Evolutionary conservation across 2,797 vertebrate species (phyloP).

Genomic region (Sphenopsis melanotis): DNA sequence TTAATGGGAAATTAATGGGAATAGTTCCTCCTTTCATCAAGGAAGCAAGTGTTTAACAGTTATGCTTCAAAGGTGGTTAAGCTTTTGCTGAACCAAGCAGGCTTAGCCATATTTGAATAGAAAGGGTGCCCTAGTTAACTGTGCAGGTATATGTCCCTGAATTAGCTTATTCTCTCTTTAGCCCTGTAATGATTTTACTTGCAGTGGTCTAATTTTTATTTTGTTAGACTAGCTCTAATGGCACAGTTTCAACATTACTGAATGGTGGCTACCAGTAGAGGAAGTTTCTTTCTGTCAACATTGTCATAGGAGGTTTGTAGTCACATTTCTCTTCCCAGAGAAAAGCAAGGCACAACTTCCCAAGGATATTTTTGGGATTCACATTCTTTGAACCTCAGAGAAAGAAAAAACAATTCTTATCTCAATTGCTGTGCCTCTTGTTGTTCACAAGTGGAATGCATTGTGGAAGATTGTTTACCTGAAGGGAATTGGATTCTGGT

Average conservation of each 20-base stretch:
- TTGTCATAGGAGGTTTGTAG: neutral
- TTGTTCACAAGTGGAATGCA: neutral
- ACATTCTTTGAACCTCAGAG: neutral
- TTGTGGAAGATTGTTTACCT: neutral
- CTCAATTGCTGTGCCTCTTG: neutral
- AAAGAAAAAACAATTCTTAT: neutral
- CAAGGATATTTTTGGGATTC: neutral
- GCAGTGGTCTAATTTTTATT: neutral
- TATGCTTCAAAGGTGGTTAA: neutral
- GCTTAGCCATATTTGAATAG: neutral
- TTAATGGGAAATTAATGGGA: no score
- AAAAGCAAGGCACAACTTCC: neutral
- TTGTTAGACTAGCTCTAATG: neutral
- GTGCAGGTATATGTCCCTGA: neutral
- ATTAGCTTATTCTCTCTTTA: neutral
- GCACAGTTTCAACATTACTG: neutral
- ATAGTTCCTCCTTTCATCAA: conserved; percentile 25
- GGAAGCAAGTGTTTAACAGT: neutral
- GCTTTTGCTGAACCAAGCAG: neutral
- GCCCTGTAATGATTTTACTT: neutral
- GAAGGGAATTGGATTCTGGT: neutral
- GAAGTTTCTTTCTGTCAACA: neutral
- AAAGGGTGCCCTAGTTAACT: neutral
- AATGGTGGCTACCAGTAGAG: neutral
- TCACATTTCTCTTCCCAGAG: neutral